Conservation (phyloP, 2,113 vertebrate species). For the Chaenogobius annularis region DNA sequence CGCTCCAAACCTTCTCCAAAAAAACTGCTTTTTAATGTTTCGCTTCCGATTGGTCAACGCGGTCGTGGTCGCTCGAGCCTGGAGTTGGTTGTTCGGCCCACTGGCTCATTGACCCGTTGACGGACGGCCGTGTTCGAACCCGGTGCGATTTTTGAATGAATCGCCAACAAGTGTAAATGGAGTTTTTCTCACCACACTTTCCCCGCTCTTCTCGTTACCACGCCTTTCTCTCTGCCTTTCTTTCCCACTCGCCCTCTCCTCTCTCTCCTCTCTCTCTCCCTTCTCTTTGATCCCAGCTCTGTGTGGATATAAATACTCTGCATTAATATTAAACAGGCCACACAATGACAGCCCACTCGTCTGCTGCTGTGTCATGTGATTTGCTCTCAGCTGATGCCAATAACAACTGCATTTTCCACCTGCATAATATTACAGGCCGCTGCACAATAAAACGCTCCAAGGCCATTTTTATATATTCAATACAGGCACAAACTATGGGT, state of each 20-base stretch:
- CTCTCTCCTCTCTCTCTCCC: not conserved
- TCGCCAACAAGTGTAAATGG: too few species aligned
- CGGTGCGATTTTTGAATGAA: too few species aligned
- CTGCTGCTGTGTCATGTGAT: slow-evolving; percentile 2
- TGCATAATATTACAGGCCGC: not conserved
- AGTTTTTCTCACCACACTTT: too few species aligned
- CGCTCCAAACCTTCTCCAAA: too few species aligned
- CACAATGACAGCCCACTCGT: slow-evolving; percentile 1
- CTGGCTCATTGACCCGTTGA: too few species aligned
- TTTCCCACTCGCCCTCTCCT: not conserved
- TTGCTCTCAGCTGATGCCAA: not conserved
- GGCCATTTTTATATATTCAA: not conserved
- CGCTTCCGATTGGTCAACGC: too few species aligned
- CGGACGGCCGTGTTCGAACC: too few species aligned
- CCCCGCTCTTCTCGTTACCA: too few species aligned
- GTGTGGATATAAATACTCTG: slow-evolving; percentile 4
- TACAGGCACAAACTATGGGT: not conserved
- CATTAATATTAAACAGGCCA: slow-evolving; percentile 4
- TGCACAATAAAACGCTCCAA: not conserved
- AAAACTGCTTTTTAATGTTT: too few species aligned
- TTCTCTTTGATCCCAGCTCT: not conserved
- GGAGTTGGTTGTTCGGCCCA: too few species aligned
- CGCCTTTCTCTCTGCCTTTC: too few species aligned
- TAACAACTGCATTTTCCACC: not conserved
- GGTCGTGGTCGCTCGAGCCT: too few species aligned